Base-by-base conservation (phyloP, 1,140 invertebrate genomes). In the Pseudomyrmex flavicornis region DNA sequence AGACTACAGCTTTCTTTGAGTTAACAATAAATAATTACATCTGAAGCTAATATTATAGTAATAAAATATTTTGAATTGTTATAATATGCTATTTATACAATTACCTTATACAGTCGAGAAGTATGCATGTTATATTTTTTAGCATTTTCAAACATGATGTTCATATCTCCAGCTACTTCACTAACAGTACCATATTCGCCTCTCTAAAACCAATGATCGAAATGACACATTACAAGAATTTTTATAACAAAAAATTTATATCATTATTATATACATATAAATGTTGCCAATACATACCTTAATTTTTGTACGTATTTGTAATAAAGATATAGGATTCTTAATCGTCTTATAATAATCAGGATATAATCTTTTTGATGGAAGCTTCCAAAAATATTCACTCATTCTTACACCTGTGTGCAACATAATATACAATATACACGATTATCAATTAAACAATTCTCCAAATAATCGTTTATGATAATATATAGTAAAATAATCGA, bases 341-440 rank as follows among this genome's bases (percentile, higher is more conserved):
- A 99, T 99, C 92, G 98, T 98, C 90, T 98, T 97, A 94, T 99
- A 99, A 92, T 99, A 99, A 95, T 99, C 99, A 0, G 99, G 98
- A 95, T 99, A 99, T 85, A 96, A 97, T 44, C 97, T 95, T 83
- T 96, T 97, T 13, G 97, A 98, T 2, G 99, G 99, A 70, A 99
- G 95, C 91, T 98, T 98, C 96, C 98, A 97, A 93, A 99, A 98
- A 15, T 98, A 98, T 93, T 99, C 98, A 17, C 97, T 97, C 85
- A 99, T 94, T 61, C 96, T 94, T 4, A 96, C 95, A 63, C 96
- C 97, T 96, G 79, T 7, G 58, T 10, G 52, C 35, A 44, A 52
- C 10, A n/a, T 35, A 59, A 20, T 2, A 59, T 54, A 52, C 13
- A 52, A 46, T 17, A 48, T 9, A 13, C 17, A 54, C 22, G 76